Evolutionary conservation across 2,888 invertebrate species (phyloP).

Genomic region (Diploptera punctata): DNA sequence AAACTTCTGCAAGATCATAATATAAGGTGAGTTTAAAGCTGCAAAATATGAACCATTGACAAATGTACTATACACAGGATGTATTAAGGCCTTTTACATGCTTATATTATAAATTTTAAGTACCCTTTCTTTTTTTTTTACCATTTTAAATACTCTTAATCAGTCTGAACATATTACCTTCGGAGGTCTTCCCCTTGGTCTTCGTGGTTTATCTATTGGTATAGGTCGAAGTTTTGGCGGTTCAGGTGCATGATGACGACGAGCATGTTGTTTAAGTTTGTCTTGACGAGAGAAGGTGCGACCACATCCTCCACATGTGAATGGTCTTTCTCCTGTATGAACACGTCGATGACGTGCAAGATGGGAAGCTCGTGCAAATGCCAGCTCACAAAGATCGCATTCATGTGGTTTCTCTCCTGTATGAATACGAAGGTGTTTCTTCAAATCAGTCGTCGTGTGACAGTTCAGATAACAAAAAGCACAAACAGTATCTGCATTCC

Average conservation of each 20-base stretch:
- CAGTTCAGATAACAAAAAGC: constrained; percentile 38
- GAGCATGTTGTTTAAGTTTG: constrained; percentile 72
- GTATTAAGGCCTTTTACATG: too few species aligned
- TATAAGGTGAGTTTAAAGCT: too few species aligned
- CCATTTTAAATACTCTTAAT: too few species aligned
- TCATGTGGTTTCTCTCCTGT: constrained; percentile 47
- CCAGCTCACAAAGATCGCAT: constrained; percentile 45
- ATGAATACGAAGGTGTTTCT: constrained; percentile 46
- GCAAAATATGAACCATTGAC: too few species aligned
- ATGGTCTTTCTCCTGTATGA: constrained; percentile 83
- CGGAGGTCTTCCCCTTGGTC: constrained; percentile 6
- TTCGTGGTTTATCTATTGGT: constrained; percentile 4
- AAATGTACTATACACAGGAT: too few species aligned
- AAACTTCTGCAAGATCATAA: too few species aligned
- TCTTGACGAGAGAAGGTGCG: constrained; percentile 75
- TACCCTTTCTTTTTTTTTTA: too few species aligned
- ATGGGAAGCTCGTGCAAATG: constrained; percentile 72
- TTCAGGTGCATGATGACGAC: constrained; percentile 46
- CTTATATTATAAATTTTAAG: too few species aligned
- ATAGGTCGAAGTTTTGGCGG: neutral
- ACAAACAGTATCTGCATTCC: constrained; percentile 22
- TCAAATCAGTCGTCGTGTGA: constrained; percentile 43
- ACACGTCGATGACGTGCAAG: constrained; percentile 75
- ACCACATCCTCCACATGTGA: constrained; percentile 77
- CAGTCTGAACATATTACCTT: constrained; percentile 12